Conservation (phyloP, 2,113 vertebrate species). For the Poecile atricapillus region DNA sequence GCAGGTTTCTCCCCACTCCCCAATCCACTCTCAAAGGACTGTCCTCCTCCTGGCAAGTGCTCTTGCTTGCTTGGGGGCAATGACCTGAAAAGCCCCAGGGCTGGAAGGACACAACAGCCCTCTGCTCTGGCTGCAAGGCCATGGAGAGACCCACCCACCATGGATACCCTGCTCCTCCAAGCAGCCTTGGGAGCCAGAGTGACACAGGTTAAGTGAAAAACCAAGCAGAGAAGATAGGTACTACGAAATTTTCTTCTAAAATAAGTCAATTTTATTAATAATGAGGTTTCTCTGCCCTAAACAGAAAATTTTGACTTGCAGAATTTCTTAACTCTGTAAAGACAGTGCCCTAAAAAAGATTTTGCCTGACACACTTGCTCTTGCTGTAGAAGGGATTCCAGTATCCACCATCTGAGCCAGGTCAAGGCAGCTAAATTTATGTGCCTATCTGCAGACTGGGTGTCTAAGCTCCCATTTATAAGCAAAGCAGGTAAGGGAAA, state of each 20-base stretch:
- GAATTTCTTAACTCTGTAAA: neutral
- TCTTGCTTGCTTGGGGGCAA: rapidly evolving
- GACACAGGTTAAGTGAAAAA: neutral
- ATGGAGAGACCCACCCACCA: rapidly evolving
- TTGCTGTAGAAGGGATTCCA: neutral
- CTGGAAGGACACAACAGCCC: rapidly evolving
- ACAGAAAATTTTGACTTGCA: neutral
- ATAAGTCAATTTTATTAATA: neutral
- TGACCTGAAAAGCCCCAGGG: rapidly evolving
- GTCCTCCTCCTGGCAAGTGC: neutral
- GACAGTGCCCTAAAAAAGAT: neutral
- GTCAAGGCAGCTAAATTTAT: neutral
- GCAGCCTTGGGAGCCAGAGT: neutral
- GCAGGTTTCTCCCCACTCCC: rapidly evolving
- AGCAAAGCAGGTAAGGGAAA: neutral
- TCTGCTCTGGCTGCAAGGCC: neutral
- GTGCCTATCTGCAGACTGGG: neutral
- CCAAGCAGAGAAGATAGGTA: neutral
- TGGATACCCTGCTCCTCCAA: rapidly evolving
- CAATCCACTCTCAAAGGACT: neutral
- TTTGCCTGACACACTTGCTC: neutral
- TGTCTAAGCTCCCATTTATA: neutral
- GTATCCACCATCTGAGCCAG: neutral
- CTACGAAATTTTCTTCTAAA: neutral
- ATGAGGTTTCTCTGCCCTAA: neutral